Conservation (phyloP, 2,797 vertebrate genomes). For the Discoglossus pictus region DNA sequence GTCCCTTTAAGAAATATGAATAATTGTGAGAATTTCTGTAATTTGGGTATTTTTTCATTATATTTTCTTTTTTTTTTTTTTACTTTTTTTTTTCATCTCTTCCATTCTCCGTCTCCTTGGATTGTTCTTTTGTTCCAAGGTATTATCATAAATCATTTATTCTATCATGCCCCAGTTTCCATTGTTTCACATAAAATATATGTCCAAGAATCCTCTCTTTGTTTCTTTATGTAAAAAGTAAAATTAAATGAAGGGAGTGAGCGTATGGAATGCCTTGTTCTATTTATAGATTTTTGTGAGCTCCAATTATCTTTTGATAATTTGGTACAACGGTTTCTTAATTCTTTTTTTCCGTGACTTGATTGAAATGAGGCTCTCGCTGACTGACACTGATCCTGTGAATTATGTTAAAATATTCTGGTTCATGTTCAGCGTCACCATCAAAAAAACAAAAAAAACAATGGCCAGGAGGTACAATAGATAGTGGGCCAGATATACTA, state of each 20-base stretch:
- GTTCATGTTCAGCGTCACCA: too few species aligned
- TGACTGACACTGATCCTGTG: constrained; percentile 19
- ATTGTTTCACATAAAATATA: constrained; percentile 20
- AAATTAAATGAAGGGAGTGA: too few species aligned
- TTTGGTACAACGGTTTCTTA: constrained; percentile 15
- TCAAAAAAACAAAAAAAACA: too few species aligned
- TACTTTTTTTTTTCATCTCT: too few species aligned
- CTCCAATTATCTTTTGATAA: constrained; percentile 23
- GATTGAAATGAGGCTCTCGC: constrained; percentile 22
- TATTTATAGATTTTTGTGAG: constrained; percentile 17
- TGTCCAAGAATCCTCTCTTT: too few species aligned
- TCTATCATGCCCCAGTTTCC: not conserved
- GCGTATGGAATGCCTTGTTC: not conserved
- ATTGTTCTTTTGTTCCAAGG: constrained; percentile 8
- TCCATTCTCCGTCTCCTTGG: too few species aligned
- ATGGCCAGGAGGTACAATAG: too few species aligned
- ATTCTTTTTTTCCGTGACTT: constrained; percentile 21
- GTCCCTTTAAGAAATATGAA: too few species aligned
- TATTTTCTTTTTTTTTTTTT: too few species aligned
- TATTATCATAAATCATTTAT: constrained; percentile 40
- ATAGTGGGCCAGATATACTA: too few species aligned
- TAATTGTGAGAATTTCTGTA: too few species aligned
- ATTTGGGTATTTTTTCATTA: too few species aligned
- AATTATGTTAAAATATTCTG: constrained; percentile 30
- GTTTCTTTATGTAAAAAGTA: constrained; percentile 13